Conservation (phyloP, 1,140 invertebrate species). For the Wasmannia auropunctata region DNA sequence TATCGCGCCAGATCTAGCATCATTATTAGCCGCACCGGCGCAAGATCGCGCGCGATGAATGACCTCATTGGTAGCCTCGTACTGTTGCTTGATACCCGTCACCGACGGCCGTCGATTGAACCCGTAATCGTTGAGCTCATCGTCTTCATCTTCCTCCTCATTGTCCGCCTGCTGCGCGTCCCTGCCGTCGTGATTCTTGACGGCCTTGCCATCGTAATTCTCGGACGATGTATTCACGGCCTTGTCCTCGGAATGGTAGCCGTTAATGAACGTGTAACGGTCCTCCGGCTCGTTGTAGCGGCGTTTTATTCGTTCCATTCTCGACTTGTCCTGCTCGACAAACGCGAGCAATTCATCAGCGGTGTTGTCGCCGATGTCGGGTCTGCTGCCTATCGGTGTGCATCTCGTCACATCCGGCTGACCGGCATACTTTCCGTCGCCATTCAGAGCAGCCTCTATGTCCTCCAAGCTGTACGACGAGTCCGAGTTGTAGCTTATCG, state of each 20-base stretch:
- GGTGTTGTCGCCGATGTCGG: constrained; percentile 82
- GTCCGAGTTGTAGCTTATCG: constrained; percentile 83
- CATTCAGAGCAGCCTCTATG: constrained; percentile 87
- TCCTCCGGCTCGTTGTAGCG: constrained; percentile 86
- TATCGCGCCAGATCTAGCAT: constrained; percentile 83
- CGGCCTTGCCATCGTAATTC: neutral
- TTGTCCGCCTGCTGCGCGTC: constrained; percentile 23
- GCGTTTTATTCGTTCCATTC: constrained; percentile 92
- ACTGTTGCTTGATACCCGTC: constrained; percentile 90
- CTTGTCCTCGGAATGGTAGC: constrained; percentile 32
- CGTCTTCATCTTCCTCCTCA: constrained; percentile 88
- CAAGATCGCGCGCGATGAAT: constrained; percentile 89
- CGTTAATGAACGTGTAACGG: constrained; percentile 43
- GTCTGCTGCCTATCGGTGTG: constrained; percentile 84
- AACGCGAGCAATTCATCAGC: constrained; percentile 93
- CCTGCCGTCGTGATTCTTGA: constrained; percentile 36
- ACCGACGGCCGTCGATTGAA: constrained; percentile 95
- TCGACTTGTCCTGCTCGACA: constrained; percentile 92
- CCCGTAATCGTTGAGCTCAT: constrained; percentile 95
- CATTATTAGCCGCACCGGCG: constrained; percentile 75
- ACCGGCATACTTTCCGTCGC: constrained; percentile 82
- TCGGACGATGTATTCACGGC: constrained; percentile 15
- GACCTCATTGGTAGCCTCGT: constrained; percentile 92
- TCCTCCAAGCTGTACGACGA: constrained; percentile 89
- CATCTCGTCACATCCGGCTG: constrained; percentile 91